Base-by-base conservation (phyloP, 2,113 vertebrate genomes). In the Mesocricetus auratus region DNA sequence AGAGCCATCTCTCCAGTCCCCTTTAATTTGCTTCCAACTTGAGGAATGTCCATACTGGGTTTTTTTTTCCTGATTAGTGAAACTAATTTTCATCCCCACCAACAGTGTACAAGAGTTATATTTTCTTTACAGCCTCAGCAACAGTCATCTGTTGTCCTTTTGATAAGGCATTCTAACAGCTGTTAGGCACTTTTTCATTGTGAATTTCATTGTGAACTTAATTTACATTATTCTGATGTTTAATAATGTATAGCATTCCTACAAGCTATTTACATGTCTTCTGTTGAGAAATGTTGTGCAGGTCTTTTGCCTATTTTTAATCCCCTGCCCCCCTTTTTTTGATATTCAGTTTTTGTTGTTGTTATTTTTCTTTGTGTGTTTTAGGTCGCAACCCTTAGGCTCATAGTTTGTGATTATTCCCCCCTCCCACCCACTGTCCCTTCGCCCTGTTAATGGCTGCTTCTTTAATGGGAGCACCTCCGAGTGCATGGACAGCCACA, bases 271-370 rank as follows among this genome's bases (percentile, higher is more conserved):
- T 64, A 60, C 19, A 64, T 31, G 29, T 74, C 58, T 77, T 85
- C 69, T 39, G 33, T 60, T 62, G 62, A 85, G 78, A 78, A 95
- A 85, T 75, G 19, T n/a, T 7, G 47, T 75, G n/a, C 8, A 68
- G n/a, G 24, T 75, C 21, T 68, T 95, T 95, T n/a, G 45, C 12
- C n/a, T 9, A 24, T 83, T 82, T 95, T 89, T 58, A 83, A 31
- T 29, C 68, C 17, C 53, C 53, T 56, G 12, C 31, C 31, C 33
- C 12, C 36, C 53, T 13, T 24, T 22, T 58, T 45, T 79, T 86
- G 26, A 26, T 83, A n/a, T 58, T 68, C 12, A 31, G 15, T 16
- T 87, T 77, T 78, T 83, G n/a, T 62, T 60, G 36, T 29, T 36
- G 24, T 79, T 91, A 50, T 62, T 15, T 19, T 62, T 64, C 45